Conservation (phyloP, 2,888 invertebrate genomes). For the Ophion costatus region DNA sequence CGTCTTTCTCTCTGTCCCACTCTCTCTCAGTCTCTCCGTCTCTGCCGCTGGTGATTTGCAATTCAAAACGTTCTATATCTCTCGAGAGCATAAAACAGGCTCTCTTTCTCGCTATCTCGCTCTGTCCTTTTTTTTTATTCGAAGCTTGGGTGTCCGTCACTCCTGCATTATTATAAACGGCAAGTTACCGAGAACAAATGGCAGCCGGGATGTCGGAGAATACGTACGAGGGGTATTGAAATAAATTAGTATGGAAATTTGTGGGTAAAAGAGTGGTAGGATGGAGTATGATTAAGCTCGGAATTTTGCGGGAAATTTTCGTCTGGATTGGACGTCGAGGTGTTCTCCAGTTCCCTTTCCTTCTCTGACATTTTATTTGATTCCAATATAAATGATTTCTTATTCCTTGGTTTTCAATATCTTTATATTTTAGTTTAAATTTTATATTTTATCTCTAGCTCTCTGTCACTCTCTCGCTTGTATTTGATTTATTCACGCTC, state of each 20-base stretch:
- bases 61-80: constrained; percentile 54
- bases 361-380: too few species aligned
- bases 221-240: constrained; percentile 28
- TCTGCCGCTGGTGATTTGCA: constrained; percentile 52
- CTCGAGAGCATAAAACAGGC: constrained; percentile 40
- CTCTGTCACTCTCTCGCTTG: too few species aligned
- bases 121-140: constrained; percentile 3
- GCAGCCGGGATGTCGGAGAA: constrained; percentile 1
- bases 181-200: constrained; percentile 24
- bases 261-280: neutral
- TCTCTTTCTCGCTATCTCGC: constrained; percentile 1
- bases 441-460: too few species aligned
- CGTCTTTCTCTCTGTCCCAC: neutral
- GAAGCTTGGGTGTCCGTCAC: constrained; percentile 10
- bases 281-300: neutral
- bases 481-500: too few species aligned
- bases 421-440: too few species aligned
- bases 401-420: too few species aligned
- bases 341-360: too few species aligned
- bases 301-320: neutral
- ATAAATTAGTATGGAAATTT: constrained; percentile 11
- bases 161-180: constrained; percentile 32
- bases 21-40: neutral
- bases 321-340: neutral
- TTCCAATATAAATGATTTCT: too few species aligned